phyloP scores from a whole-genome alignment of 2,797 vertebrate species.

The Lates japonicus region DNA sequence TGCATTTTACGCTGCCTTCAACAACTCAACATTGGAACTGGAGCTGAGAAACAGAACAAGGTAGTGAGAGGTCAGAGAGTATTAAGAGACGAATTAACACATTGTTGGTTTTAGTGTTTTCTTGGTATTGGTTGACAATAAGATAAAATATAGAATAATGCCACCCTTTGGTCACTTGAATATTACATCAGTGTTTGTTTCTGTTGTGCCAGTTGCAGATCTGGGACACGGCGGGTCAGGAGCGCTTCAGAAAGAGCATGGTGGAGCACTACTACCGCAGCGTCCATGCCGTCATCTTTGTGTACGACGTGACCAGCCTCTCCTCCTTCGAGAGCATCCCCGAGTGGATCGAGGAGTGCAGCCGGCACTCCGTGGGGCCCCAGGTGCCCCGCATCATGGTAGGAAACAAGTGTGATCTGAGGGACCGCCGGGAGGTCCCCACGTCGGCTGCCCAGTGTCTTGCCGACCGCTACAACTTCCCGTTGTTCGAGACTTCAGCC shows the following conservation, averaged over 20 bases:
- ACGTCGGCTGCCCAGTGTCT: slow-evolving; percentile 82
- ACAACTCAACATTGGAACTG: background rate
- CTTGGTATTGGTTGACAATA: background rate
- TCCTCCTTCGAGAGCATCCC: slow-evolving; percentile 85
- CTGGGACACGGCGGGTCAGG: slow-evolving; percentile 89
- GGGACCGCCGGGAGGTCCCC: slow-evolving; percentile 80
- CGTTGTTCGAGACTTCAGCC: slow-evolving; percentile 87
- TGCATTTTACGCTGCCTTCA: background rate
- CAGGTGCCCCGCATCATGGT: slow-evolving; percentile 85
- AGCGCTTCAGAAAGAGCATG: slow-evolving; percentile 89
- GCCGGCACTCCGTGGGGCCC: slow-evolving; percentile 81
- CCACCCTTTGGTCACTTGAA: background rate
- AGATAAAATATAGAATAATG: background rate
- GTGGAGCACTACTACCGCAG: slow-evolving; percentile 89
- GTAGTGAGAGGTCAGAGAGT: background rate
- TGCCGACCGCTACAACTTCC: slow-evolving; percentile 85
- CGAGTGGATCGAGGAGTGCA: slow-evolving; percentile 86
- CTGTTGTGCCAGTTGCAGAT: slow-evolving; percentile 83
- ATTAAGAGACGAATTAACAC: background rate
- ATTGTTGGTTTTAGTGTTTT: background rate
- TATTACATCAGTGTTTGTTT: background rate
- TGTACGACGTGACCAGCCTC: slow-evolving; percentile 85
- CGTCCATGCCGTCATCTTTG: slow-evolving; percentile 87
- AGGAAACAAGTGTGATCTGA: slow-evolving; percentile 88
- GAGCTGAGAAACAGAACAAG: background rate